These are phyloP conservation scores for Zoroaster sp. DNA, from an alignment of 53 echinoderm and acorn worm species.

Conservation along the genomic window DNA sequence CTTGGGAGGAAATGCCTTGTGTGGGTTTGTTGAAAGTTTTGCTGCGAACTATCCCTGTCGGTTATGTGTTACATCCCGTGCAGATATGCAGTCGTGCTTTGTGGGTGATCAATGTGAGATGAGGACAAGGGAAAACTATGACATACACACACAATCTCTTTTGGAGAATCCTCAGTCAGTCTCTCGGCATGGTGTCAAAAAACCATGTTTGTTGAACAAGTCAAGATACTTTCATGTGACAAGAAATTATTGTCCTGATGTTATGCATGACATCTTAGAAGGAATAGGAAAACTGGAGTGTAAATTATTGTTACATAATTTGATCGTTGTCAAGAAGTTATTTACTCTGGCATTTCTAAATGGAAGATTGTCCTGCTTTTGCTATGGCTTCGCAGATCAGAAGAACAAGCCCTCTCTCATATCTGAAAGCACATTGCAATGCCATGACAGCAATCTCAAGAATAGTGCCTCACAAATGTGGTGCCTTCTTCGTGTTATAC, in stretches of 20 bases:
- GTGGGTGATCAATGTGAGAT: conserved; percentile 35
- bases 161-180: conserved; percentile 26
- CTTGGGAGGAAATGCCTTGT: conserved; percentile 41
- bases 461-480: conserved; percentile 57
- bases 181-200: conserved; percentile 46
- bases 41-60: conserved; percentile 26
- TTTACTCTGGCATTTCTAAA: background rate
- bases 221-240: conserved; percentile 58
- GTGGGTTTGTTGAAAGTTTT: conserved; percentile 60
- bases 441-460: conserved; percentile 11
- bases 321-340: background rate
- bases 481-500: conserved; percentile 26
- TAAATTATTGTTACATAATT: background rate
- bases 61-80: conserved; percentile 15
- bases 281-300: conserved; percentile 39
- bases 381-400: conserved; percentile 28
- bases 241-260: conserved; percentile 27
- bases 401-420: conserved; percentile 48
- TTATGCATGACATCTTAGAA: conserved; percentile 70
- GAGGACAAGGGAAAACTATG: conserved; percentile 13
- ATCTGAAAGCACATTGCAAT: conserved; percentile 6
- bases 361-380: conserved; percentile 26
- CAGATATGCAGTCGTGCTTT: conserved; percentile 1
- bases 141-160: conserved; percentile 14
- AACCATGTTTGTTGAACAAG: conserved; percentile 12